Evolutionary conservation across 2,797 vertebrate genomes (phyloP), one percentile per base, ranked within the genome.

Genomic region (Lophura swinhoii): DNA sequence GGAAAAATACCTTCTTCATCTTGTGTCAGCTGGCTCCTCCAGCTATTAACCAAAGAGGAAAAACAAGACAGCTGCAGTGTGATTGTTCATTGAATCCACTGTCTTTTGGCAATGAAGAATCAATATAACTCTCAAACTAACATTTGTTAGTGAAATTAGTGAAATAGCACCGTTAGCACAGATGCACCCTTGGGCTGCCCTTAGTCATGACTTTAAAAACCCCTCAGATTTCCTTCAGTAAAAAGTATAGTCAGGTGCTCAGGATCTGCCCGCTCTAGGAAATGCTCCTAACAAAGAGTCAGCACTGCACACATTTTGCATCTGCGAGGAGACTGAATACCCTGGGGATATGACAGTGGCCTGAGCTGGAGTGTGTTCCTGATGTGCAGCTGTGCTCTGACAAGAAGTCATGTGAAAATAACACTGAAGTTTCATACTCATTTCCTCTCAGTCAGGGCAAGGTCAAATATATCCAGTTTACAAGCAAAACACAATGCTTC

Each of bases 1-100:
- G 72, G 70, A 84, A 94, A 94, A 96, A 91, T 81, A 94, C 90
- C 94, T 92, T 90, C 84, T 81, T 91, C 63, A 84, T 78, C 90
- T 82, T 29, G 29, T 67, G 80, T 88, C 85, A 96, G 83, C 90
- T 94, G 85, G 48, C 56, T 93, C 74, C 85, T 91, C 80, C 85
- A 84, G 75, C 84, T 88, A 79, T 67, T 92, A 90, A 88, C n/a
- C 95, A 82, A 87, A 87, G 73, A 89, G 74, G 56, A 23, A 92
- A 92, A 94, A 71, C 60, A 77, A 94, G 78, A 81, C 46, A 87
- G 90, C 80, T 73, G 93, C 73, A 94, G 59, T 1, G 2, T 33
- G 67, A 75, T 49, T 1, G 1, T 37, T 90, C 70, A 74, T 1
- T 39, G 75, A 69, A 85, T 87, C 82, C 84, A 72, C 69, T 83